Evolutionary conservation across 2,888 invertebrate genomes (phyloP).

Genomic region (Pristionchus japonicus): DNA sequence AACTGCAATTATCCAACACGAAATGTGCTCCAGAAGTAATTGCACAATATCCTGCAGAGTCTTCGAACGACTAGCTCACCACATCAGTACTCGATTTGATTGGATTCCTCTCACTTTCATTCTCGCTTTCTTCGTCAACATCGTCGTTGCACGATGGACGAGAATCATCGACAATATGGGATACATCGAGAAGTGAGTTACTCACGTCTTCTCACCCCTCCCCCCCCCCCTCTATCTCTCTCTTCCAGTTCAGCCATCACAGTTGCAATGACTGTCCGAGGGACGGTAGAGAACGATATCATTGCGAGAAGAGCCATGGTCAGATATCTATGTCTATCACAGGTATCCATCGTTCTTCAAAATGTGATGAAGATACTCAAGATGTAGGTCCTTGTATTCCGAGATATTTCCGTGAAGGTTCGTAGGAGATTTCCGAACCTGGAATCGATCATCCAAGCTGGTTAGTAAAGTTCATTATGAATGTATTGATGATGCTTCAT

Average conservation of each 20-base stretch:
- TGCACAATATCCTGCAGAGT: too few species aligned
- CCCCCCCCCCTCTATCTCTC: not conserved
- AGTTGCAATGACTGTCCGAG: constrained; percentile 34
- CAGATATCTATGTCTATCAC: constrained; percentile 63
- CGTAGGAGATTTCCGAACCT: constrained; percentile 54
- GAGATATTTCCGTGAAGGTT: constrained; percentile 55
- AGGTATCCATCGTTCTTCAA: constrained; percentile 50
- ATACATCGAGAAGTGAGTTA: constrained; percentile 64
- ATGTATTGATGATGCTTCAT: too few species aligned
- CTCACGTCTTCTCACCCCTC: not conserved
- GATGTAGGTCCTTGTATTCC: constrained; percentile 52
- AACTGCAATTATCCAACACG: too few species aligned
- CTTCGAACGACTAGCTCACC: constrained; percentile 47
- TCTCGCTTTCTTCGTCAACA: constrained; percentile 68
- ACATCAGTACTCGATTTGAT: constrained; percentile 53
- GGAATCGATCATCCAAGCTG: constrained; percentile 54
- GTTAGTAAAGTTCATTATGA: constrained; percentile 39
- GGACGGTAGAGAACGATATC: constrained; percentile 51
- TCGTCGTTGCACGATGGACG: constrained; percentile 64
- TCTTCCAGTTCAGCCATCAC: constrained; percentile 28
- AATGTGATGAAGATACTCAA: not conserved
- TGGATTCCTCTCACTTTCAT: constrained; percentile 67
- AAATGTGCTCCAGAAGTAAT: too few species aligned
- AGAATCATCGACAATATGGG: constrained; percentile 60
- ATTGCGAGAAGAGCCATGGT: constrained; percentile 56